phyloP scores from a whole-genome alignment of 1,140 invertebrate genomes.

The Acyrthosiphon pisum region DNA sequence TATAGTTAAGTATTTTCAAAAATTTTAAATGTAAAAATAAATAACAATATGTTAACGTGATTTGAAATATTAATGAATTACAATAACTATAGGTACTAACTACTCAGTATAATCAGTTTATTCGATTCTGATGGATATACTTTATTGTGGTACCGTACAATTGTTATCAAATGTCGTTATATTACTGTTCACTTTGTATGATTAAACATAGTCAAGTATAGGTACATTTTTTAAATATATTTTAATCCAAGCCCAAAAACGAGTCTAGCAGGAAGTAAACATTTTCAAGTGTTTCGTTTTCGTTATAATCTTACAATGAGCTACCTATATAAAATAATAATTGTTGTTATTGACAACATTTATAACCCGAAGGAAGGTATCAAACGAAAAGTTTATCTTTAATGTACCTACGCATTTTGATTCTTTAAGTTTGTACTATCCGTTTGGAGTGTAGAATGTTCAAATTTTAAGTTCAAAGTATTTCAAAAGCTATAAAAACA shows the following conservation, averaged over 20 bases:
- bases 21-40: neutral
- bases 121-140: no score
- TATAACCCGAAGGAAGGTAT: neutral
- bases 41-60: neutral
- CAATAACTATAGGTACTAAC: neutral
- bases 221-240: neutral
- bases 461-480: neutral
- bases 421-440: neutral
- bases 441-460: neutral
- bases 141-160: neutral
- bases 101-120: neutral
- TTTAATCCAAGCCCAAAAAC: neutral
- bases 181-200: neutral
- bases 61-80: neutral
- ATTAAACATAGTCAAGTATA: neutral
- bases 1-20: neutral
- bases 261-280: neutral
- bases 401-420: slow-evolving; percentile 9
- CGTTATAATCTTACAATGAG: neutral
- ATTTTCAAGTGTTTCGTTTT: neutral
- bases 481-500: slow-evolving; percentile 7
- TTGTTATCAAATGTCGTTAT: neutral
- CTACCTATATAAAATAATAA: neutral
- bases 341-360: neutral
- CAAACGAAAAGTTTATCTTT: slow-evolving; percentile 1